Evolutionary conservation across 2,113 vertebrate species (phyloP).

Genomic region (Morone chrysops): DNA sequence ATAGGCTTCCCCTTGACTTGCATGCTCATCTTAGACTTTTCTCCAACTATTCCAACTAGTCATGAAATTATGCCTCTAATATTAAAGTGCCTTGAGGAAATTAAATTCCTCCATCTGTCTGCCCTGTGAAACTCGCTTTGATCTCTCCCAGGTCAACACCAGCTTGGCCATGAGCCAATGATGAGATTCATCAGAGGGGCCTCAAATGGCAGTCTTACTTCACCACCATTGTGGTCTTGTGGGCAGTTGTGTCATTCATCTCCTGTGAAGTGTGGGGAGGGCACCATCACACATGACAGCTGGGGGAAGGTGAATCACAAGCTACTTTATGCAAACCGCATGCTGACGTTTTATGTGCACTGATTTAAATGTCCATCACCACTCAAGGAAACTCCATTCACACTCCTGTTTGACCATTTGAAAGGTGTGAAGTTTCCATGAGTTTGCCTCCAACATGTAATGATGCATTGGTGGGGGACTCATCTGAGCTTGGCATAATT

Average conservation of each 20-base stretch:
- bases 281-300: conserved; percentile 3
- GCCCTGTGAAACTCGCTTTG: conserved; percentile 49
- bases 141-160: conserved; percentile 51
- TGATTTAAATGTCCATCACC: conserved; percentile 24
- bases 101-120: conserved; percentile 43
- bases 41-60: conserved; percentile 1
- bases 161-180: conserved; percentile 18
- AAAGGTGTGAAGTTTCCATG: conserved; percentile 10
- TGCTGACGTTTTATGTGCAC: not conserved
- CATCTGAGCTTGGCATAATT: conserved; percentile 13
- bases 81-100: conserved; percentile 41
- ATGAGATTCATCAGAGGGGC: conserved; percentile 38
- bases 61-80: conserved; percentile 36
- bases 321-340: conserved; percentile 25
- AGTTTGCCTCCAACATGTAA: conserved; percentile 6
- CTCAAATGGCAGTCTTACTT: conserved; percentile 12
- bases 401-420: not conserved
- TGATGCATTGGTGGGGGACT: not conserved
- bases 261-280: not conserved
- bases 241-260: conserved; percentile 36
- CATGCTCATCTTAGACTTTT: conserved; percentile 27
- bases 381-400: not conserved
- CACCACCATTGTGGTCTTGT: conserved; percentile 23
- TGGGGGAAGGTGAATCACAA: not conserved
- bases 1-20: not conserved